Conservation (phyloP, 1,140 invertebrate genomes). For the Apis cerana region DNA sequence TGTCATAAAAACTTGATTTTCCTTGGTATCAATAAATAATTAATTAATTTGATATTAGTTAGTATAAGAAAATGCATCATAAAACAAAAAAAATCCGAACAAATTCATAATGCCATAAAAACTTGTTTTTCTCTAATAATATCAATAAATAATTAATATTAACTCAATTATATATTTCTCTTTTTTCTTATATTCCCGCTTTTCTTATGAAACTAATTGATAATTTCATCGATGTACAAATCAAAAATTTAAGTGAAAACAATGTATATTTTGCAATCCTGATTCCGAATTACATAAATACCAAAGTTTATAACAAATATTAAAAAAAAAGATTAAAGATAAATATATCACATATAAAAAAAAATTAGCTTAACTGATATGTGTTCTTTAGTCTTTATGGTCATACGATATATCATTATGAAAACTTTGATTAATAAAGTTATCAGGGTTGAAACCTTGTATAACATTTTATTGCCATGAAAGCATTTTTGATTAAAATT, state of each 20-base stretch:
- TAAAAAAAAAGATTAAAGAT: no score
- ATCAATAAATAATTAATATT: constrained; percentile 7
- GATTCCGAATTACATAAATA: no score
- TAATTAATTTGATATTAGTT: no score
- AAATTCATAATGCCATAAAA: not conserved
- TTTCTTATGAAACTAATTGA: no score
- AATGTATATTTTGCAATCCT: not conserved
- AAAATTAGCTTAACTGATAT: not conserved
- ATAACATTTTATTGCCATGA: not conserved
- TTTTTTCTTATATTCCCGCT: not conserved
- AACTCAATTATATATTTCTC: no score
- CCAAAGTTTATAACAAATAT: no score
- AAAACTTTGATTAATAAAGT: no score
- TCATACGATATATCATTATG: no score
- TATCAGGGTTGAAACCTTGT: not conserved
- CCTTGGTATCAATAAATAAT: no score
- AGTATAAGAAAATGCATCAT: no score
- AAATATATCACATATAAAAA: no score
- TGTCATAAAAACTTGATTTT: no score
- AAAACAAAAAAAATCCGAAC: not conserved
- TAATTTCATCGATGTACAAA: not conserved
- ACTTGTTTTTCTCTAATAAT: not conserved
- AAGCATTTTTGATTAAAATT: not conserved
- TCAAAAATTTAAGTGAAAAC: not conserved
- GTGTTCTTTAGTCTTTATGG: not conserved